phyloP scores from a whole-genome alignment of 2,888 invertebrate genomes.

The Caradrina clavipalpis region DNA sequence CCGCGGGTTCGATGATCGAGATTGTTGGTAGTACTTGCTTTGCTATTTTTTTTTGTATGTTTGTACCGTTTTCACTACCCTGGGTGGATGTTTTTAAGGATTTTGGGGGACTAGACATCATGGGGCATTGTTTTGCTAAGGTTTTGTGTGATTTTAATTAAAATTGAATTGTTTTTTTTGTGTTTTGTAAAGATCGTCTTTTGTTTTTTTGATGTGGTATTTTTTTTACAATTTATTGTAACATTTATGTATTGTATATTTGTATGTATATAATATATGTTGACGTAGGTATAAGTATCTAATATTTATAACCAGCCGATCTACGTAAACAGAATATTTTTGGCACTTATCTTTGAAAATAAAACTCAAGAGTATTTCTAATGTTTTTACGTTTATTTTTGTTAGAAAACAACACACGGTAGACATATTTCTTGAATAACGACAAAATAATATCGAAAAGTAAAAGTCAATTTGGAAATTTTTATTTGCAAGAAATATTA shows the following conservation, averaged over 20 bases:
- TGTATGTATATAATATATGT: too few species aligned
- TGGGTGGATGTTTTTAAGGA: constrained; percentile 3
- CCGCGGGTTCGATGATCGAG: constrained; percentile 66
- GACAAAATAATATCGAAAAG: too few species aligned
- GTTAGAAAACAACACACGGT: neutral
- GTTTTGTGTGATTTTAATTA: neutral
- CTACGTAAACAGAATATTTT: constrained; percentile 26
- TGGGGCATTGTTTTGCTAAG: neutral
- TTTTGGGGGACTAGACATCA: neutral
- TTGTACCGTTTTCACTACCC: constrained; percentile 42
- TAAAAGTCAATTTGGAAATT: too few species aligned
- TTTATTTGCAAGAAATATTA: too few species aligned
- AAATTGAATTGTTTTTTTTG: neutral
- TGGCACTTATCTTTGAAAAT: constrained; percentile 12
- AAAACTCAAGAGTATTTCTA: constrained; percentile 6
- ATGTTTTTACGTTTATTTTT: neutral
- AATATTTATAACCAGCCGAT: neutral
- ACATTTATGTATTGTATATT: too few species aligned
- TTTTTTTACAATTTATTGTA: too few species aligned
- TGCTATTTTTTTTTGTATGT: constrained; percentile 58
- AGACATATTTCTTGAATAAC: too few species aligned
- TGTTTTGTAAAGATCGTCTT: neutral
- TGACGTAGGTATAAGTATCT: too few species aligned
- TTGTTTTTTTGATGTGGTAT: neutral
- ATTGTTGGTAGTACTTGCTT: constrained; percentile 23